Percentiles rank a stretch among this genome's conserved stretches.
Conservation (phyloP, 2,797 vertebrate genomes). For the Alauda arvensis region DNA sequence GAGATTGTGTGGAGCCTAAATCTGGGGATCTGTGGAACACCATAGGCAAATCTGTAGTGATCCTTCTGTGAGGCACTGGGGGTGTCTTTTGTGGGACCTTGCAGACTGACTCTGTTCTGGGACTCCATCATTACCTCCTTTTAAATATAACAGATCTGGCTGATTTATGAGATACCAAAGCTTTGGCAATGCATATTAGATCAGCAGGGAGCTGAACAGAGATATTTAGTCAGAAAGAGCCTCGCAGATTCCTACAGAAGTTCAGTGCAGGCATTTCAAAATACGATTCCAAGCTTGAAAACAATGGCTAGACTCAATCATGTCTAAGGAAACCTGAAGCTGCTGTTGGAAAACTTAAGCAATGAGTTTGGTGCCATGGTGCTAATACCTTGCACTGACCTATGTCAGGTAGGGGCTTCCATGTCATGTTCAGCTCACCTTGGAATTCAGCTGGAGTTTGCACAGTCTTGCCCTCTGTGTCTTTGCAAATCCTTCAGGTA, state of each 20-base stretch:
- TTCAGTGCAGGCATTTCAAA: background rate
- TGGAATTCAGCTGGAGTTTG: constrained; percentile 15
- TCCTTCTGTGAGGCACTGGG: background rate
- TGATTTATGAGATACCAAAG: background rate
- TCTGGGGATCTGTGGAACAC: background rate
- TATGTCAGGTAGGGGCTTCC: background rate
- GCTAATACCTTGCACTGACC: background rate
- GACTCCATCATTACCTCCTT: background rate
- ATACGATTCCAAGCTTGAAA: background rate
- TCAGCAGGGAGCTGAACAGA: background rate
- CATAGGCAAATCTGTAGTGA: background rate
- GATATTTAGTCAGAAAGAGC: background rate
- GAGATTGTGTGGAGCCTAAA: background rate
- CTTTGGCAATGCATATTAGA: background rate
- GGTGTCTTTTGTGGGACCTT: background rate
- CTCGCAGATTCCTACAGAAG: background rate
- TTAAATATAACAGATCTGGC: background rate
- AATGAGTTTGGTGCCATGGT: background rate
- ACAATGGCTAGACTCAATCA: background rate
- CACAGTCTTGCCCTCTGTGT: background rate
- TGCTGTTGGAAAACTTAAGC: background rate
- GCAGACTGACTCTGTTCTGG: background rate
- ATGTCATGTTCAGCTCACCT: background rate
- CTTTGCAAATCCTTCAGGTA: background rate
- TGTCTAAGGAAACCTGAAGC: background rate